These are phyloP conservation scores for Lates japonicus DNA, from an alignment of 2,797 vertebrate genomes.

Conservation along the genomic window DNA sequence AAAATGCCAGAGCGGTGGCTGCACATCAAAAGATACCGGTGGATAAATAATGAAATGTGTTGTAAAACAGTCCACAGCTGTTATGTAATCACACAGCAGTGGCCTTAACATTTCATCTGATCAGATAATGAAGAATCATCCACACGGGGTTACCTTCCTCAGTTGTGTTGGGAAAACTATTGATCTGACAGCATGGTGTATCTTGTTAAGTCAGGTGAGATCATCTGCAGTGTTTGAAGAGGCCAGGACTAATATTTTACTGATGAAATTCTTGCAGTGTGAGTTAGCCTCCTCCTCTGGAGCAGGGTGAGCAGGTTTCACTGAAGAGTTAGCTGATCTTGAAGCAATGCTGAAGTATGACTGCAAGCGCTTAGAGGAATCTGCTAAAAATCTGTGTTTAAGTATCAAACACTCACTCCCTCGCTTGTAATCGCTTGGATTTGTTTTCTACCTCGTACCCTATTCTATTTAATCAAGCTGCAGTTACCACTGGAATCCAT, in stretches of 20 bases:
- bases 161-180: constrained; percentile 6
- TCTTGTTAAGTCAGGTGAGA: constrained; percentile 19
- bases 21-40: constrained; percentile 8
- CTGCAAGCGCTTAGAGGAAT: neutral
- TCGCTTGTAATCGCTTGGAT: neutral
- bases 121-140: constrained; percentile 18
- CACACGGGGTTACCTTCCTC: neutral
- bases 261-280: neutral
- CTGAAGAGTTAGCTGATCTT: neutral
- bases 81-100: constrained; percentile 40
- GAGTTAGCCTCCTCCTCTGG: neutral
- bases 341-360: neutral
- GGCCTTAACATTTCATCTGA: constrained; percentile 29
- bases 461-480: too few species aligned
- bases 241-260: constrained; percentile 10
- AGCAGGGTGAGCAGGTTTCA: neutral
- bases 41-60: constrained; percentile 47
- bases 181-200: constrained; percentile 37
- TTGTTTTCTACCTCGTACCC: too few species aligned
- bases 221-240: constrained; percentile 39
- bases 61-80: constrained; percentile 20
- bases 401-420: neutral
- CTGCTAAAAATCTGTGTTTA: neutral
- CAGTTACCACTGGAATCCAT: too few species aligned
- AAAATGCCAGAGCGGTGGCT: neutral